Base-by-base conservation (phyloP, 2,888 invertebrate species). In the Adelognathus sp. region DNA sequence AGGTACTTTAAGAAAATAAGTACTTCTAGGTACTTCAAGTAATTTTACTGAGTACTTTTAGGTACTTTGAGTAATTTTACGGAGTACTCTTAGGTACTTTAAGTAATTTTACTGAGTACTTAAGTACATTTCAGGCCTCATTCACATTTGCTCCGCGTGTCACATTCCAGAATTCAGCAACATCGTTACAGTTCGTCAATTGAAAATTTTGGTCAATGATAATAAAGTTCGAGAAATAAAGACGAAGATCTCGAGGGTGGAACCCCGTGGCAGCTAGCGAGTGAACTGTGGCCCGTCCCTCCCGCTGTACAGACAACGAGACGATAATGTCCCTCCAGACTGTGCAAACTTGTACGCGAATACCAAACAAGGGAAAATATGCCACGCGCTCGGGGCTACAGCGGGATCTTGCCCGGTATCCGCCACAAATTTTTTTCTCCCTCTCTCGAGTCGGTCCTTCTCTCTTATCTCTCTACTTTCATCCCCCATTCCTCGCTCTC, bases 251-350 rank as follows among this genome's bases (percentile, higher is more conserved):
- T 6, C 24, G 50, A n/a, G 44, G 50, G 41, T 29, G 50, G 41
- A n/a, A n/a, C 41, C 60, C 52, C 3, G 21, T 56, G 36, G 50
- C 29, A 52, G 18, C 14, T 18, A 39, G 36, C 52, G 50, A 39
- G 6, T 6, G 24, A 27, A 18, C n/a, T 24, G 50, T 24, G n/a
- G n/a, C n/a, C 31, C 16, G 39, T 41, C 5, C 61, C 36, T 41
- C 11, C 14, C 46, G 39, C 63, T 44, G 39, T 39, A 58, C 67
- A 54, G 69, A 24, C 69, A 66, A 66, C 58, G 60, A 66, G 50
- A 66, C 50, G 52, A 71, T 76, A 76, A 71, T 76, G 71, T 66
- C 52, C 64, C 66, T 76, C 60, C 64, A 71, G 60, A 71, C 50
- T 70, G 64, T 44, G 70, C 70, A 71, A 76, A 71, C 70, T 71